Percentiles rank a stretch among this genome's conserved stretches.
Evolutionary conservation across 2,888 invertebrate species (phyloP).

Genomic region (Pterobdella sp.): DNA sequence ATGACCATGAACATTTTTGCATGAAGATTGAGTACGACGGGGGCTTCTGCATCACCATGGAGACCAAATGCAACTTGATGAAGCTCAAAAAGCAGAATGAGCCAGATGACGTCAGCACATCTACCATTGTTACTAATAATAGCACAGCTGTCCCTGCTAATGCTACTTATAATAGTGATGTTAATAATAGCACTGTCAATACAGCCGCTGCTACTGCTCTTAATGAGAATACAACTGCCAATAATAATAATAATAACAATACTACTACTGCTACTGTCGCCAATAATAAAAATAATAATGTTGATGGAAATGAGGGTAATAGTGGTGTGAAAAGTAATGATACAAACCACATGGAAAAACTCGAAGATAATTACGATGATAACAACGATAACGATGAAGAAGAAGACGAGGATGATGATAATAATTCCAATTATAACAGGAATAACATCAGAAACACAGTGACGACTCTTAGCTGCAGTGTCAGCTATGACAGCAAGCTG

Average conservation of each 20-base stretch:
- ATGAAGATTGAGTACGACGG: slow-evolving; percentile 62
- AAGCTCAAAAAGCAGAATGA: slow-evolving; percentile 54
- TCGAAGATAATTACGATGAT: no score
- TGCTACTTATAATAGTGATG: background rate
- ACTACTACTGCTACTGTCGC: background rate
- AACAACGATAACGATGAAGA: background rate
- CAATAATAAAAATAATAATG: background rate
- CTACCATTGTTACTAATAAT: background rate
- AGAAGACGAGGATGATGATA: background rate
- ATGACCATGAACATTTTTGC: no score
- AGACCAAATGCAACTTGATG: slow-evolving; percentile 78
- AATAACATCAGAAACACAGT: background rate
- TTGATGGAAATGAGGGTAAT: background rate
- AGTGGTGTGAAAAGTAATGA: slow-evolving; percentile 38
- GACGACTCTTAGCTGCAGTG: background rate
- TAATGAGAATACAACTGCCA: background rate
- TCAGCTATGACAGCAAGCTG: background rate
- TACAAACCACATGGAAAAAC: no score
- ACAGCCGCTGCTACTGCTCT: background rate
- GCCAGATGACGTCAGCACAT: background rate
- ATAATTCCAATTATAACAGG: background rate
- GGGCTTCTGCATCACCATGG: slow-evolving; percentile 72
- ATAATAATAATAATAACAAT: background rate
- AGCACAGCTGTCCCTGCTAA: background rate
- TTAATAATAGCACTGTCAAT: background rate